Percentiles rank a stretch among this genome's conserved stretches.
Conservation (phyloP, 2,888 invertebrate genomes). For the Rotaria magnacalcarata region DNA sequence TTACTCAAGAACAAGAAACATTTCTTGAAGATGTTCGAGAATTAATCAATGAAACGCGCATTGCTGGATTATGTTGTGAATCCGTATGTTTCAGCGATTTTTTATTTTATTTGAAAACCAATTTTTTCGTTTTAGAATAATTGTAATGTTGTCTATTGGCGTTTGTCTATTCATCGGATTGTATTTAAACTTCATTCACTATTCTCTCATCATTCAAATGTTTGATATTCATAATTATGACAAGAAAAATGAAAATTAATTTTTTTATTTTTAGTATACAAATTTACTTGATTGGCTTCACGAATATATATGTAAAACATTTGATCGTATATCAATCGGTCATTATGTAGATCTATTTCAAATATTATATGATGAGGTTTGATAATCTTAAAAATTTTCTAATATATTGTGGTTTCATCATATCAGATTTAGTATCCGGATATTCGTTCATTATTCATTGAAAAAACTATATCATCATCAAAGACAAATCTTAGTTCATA, state of each 20-base stretch:
- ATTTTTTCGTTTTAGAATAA: neutral
- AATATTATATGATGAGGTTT: slow-evolving; percentile 30
- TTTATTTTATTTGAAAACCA: no score
- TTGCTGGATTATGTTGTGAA: neutral
- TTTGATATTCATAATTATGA: neutral
- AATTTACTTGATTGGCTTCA: slow-evolving; percentile 1
- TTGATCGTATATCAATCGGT: neutral
- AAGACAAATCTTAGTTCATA: neutral
- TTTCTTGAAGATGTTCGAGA: neutral
- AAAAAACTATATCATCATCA: neutral
- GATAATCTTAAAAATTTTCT: neutral
- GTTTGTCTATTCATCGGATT: neutral
- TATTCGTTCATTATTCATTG: neutral
- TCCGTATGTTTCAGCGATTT: neutral
- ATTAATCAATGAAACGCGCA: neutral
- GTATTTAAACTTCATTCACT: neutral
- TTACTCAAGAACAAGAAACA: neutral
- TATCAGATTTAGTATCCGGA: neutral
- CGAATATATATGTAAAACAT: slow-evolving; percentile 11
- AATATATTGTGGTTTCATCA: neutral
- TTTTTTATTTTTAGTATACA: neutral
- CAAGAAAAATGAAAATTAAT: neutral
- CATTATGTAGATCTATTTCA: slow-evolving; percentile 30
- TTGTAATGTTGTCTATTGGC: slow-evolving; percentile 28
- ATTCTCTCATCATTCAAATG: neutral